These are phyloP conservation scores for Gibbula magus DNA, from an alignment of 2,888 invertebrate genomes.

Conservation along the genomic window DNA sequence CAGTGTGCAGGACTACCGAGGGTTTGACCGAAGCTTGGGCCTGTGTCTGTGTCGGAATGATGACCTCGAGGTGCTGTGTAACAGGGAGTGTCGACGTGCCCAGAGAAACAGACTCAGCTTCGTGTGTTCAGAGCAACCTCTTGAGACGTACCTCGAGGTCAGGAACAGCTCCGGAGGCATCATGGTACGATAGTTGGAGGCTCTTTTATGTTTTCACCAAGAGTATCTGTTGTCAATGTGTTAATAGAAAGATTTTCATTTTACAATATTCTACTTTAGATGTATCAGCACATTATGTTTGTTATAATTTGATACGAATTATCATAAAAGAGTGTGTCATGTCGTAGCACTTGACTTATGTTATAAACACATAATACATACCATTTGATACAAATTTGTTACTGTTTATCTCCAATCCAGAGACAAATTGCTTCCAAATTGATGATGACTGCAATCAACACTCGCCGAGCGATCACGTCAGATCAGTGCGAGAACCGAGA, in stretches of 20 bases:
- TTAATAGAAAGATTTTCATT: too few species aligned
- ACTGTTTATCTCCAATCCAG: too few species aligned
- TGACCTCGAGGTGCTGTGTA: constrained; percentile 67
- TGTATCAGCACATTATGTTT: too few species aligned
- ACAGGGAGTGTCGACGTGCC: constrained; percentile 60
- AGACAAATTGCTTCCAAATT: constrained; percentile 56
- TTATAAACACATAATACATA: too few species aligned
- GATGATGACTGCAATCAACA: constrained; percentile 60
- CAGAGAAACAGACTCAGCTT: constrained; percentile 55
- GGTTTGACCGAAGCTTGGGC: constrained; percentile 56
- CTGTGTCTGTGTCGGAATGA: constrained; percentile 67
- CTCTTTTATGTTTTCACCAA: too few species aligned
- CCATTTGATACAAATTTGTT: too few species aligned
- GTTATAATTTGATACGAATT: too few species aligned
- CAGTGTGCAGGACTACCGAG: constrained; percentile 48
- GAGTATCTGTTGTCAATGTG: too few species aligned
- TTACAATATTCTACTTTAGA: too few species aligned
- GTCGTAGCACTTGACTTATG: too few species aligned
- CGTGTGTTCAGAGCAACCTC: constrained; percentile 60
- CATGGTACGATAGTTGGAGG: constrained; percentile 45
- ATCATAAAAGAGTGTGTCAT: too few species aligned
- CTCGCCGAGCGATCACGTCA: constrained; percentile 54
- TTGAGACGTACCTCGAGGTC: constrained; percentile 60
- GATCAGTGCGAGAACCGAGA: constrained; percentile 58
- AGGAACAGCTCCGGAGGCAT: constrained; percentile 41